phyloP scores from a whole-genome alignment of 1,140 invertebrate genomes.

The Brachystomella parvula region DNA sequence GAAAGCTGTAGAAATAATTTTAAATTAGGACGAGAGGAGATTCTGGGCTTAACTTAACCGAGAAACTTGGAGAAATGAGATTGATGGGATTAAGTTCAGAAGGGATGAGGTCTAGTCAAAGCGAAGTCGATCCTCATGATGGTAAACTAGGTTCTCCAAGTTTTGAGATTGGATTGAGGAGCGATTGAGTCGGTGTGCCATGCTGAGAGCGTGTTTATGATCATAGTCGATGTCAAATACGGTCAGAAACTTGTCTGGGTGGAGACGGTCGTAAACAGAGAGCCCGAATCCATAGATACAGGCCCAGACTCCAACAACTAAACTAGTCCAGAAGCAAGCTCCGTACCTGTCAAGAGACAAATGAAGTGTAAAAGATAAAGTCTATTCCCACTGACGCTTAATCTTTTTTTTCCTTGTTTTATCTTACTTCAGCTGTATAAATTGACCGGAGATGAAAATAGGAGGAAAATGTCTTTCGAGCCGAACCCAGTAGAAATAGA shows the following conservation, averaged over 20 bases:
- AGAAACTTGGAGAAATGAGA: too few relatives aligned
- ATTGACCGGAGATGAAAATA: constrained; percentile 31
- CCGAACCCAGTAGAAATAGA: constrained; percentile 34
- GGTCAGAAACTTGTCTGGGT: constrained; percentile 35
- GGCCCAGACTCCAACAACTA: constrained; percentile 30
- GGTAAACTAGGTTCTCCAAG: neutral
- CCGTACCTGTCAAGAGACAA: constrained; percentile 30
- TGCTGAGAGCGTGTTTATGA: constrained; percentile 28
- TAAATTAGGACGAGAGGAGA: too few relatives aligned
- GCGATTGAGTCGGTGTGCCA: constrained; percentile 25
- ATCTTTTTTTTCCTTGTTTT: neutral
- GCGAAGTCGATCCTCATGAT: constrained; percentile 2
- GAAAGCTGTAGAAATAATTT: too few relatives aligned
- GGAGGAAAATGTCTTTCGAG: constrained; percentile 25
- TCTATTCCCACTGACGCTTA: neutral
- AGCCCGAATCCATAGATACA: constrained; percentile 29
- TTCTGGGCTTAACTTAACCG: too few relatives aligned
- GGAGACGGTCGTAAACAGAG: constrained; percentile 29
- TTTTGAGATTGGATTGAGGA: neutral
- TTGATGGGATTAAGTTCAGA: too few relatives aligned
- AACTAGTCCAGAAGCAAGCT: constrained; percentile 31
- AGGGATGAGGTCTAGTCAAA: too few relatives aligned
- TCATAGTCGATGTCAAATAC: constrained; percentile 38
- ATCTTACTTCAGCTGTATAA: constrained; percentile 29
- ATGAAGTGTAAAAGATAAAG: neutral